phyloP scores from a whole-genome alignment of 1,140 invertebrate genomes.

The Notospermus geniculatus region DNA sequence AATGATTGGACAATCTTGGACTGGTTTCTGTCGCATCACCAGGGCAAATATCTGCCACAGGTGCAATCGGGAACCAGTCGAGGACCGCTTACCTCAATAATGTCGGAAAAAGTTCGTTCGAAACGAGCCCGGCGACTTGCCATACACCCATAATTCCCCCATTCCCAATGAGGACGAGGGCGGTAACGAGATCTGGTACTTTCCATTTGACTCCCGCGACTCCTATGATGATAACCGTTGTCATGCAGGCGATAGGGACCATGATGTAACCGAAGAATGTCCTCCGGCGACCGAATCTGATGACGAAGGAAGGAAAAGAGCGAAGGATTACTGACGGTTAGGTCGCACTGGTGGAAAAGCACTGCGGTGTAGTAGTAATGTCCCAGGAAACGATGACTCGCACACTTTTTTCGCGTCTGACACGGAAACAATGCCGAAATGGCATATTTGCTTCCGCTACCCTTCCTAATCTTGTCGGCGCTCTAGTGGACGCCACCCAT shows the following conservation, averaged over 20 bases:
- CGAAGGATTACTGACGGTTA: not conserved
- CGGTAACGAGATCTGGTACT: not conserved
- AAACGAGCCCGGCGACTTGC: not conserved
- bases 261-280: not conserved
- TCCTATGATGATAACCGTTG: not conserved
- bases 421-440: no score
- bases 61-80: no score
- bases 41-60: no score
- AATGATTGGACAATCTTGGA: no score
- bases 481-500: no score
- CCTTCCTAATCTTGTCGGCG: no score
- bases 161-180: not conserved
- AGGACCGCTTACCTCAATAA: not conserved
- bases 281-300: constrained; percentile 3
- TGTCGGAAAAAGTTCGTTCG: not conserved
- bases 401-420: no score
- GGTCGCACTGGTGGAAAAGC: not conserved
- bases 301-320: not conserved
- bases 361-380: not conserved
- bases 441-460: no score
- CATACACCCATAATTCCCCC: not conserved
- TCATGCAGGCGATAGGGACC: constrained; percentile 1
- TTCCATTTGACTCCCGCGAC: not conserved
- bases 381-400: no score
- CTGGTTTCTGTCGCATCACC: no score